A percentile compares a stretch with the other conserved stretches of the same genome.
Conservation (phyloP, 2,888 invertebrate species). For the Aporophyla nigra region DNA sequence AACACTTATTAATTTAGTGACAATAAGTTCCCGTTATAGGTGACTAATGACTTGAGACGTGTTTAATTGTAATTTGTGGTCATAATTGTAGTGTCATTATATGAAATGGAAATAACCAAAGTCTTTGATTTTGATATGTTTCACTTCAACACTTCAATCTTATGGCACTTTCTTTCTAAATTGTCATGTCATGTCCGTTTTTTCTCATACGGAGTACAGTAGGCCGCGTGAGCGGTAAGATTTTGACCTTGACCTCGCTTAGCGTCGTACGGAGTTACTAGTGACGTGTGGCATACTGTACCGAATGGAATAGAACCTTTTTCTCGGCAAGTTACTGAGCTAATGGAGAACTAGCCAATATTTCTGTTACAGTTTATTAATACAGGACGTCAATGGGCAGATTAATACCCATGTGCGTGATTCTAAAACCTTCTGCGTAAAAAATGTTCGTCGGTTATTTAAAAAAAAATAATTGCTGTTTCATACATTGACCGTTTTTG, state of each 20-base stretch:
- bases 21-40: conserved; percentile 25
- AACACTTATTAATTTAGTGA: conserved; percentile 11
- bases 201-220: background rate
- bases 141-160: background rate
- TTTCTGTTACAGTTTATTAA: background rate
- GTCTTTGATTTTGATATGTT: background rate
- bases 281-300: background rate
- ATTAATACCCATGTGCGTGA: no score
- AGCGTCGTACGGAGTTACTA: background rate
- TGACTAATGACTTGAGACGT: conserved; percentile 31
- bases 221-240: background rate
- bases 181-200: background rate
- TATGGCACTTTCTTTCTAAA: background rate
- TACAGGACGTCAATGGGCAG: background rate
- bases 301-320: background rate
- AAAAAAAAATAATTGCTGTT: no score
- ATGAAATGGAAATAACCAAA: background rate
- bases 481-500: no score
- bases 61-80: background rate
- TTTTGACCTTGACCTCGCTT: background rate
- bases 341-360: background rate
- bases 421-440: no score
- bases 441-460: no score
- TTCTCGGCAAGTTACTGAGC: background rate
- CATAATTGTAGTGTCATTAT: background rate